Evolutionary conservation across 2,888 invertebrate genomes (phyloP), one percentile per base, ranked within the genome.

Genomic region (Spatulosminthurus flaviceps): DNA sequence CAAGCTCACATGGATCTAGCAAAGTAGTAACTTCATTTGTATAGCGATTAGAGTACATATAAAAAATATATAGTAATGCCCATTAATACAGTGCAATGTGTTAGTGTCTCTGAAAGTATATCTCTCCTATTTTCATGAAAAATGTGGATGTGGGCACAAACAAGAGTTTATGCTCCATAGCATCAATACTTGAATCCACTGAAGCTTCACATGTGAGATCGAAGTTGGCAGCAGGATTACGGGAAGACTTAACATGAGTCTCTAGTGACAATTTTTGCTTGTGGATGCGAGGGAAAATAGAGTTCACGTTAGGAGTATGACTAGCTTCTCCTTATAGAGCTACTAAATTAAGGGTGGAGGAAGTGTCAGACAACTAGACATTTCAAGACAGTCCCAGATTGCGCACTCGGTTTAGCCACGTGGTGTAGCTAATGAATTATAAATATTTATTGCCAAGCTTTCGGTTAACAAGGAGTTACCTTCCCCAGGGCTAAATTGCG

Each of bases 171-270:
- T 78, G 34, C 19, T 22, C 51, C n/a, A 71, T n/a, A 43, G 43
- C 69, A 73, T 73, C 67, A 21, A 24, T 66, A 11, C 72, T 51
- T 41, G 41, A 41, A 13, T 77, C 41, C 5, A 51, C 34, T 4
- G 19, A 11, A 24, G 34, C 64, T 60, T 90, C 74, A 61, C 71
- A 78, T 34, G 60, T 61, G 1, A 78, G 22, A 16, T 78, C 29
- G n/a, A 71, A 42, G 34, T 78, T 78, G 42, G 61, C 60, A 22
- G 22, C 42, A 9, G 51, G 34, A 60, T 34, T 60, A 7, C 41
- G 29, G 24, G 22, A 26, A 21, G 61, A 72, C 2, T 34, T 72
- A 21, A 71, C 60, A 19, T 60, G 7, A 24, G 71, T 41, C 2
- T 64, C 28, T 19, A 78, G 11, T 13, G 21, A 7, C 4, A 34